Evolutionary conservation across 1,140 invertebrate species (phyloP), one percentile per base, ranked within the genome.

Genomic region (Lordiphosa stackelbergi): DNA sequence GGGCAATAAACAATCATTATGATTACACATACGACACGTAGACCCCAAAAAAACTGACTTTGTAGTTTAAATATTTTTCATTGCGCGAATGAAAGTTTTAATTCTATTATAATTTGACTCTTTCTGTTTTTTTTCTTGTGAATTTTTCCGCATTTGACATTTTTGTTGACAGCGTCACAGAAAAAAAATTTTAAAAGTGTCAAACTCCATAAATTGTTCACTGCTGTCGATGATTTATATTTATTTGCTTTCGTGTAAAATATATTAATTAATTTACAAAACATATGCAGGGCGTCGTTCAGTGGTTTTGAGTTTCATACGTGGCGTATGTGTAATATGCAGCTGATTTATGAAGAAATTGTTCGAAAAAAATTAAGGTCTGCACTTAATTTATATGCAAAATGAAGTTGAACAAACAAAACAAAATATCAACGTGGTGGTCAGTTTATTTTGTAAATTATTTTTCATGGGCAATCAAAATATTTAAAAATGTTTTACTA

Each of bases 201-300:
- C 54, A 41, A 57, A 47, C 40, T 49, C 37, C 12, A 38, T 68
- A 68, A 68, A 43, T 28, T 37, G 5, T 38, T 43, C 16, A 45
- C 41, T 41, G 48, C 51, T 71, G 75, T 69, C 40, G 48, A 61
- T 79, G 75, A 79, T 81, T 81, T 79, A 79, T 79, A 65, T 74
- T 72, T 53, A 57, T 69, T 43, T 74, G 38, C 57, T 72, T 64
- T 58, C 34, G 63, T 53, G 45, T 74, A 74, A 79, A 60, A 71
- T 75, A 73, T 73, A 61, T 81, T 79, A 71, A 79, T 79, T 79
- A 81, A 83, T 75, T 79, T 81, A 81, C 37, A 74, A 81, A 79
- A 71, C 70, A 79, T 73, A 79, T 70, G 74, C 56, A 37, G 48
- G 40, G 34, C 43, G 64, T 37, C 28, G 28, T 31, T 45, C 22